phyloP scores from a whole-genome alignment of 2,113 vertebrate genomes.

The Daboia siamensis region DNA sequence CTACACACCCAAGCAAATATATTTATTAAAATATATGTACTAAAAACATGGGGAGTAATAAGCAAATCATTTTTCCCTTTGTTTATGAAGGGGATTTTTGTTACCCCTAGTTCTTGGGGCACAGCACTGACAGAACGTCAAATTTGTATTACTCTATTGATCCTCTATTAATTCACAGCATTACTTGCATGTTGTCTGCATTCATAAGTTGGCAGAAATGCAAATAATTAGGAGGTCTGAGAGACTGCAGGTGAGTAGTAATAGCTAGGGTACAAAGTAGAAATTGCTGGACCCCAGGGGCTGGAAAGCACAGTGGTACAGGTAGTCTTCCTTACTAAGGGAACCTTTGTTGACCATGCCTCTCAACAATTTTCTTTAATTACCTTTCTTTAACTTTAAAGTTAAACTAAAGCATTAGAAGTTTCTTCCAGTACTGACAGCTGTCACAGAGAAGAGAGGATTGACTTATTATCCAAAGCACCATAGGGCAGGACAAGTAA shows the following conservation, averaged over 20 bases:
- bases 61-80: not conserved
- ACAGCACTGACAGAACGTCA: not conserved
- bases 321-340: not conserved
- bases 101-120: not conserved
- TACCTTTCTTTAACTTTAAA: not conserved
- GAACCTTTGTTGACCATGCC: not conserved
- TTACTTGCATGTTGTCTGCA: not conserved
- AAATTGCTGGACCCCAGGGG: not conserved
- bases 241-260: not conserved
- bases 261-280: not conserved
- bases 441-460: not conserved
- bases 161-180: not conserved
- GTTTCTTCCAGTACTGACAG: not conserved
- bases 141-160: not conserved
- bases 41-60: not conserved
- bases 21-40: not conserved
- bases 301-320: not conserved
- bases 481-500: not conserved
- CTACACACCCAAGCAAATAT: not conserved
- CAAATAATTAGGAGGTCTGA: not conserved
- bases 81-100: not conserved
- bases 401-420: not conserved
- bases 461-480: not conserved
- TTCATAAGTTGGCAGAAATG: not conserved
- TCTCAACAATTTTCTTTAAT: not conserved